phyloP scores from a whole-genome alignment of 64 coral and sea anemone species.

The Hydrozoanthus tunicans region DNA sequence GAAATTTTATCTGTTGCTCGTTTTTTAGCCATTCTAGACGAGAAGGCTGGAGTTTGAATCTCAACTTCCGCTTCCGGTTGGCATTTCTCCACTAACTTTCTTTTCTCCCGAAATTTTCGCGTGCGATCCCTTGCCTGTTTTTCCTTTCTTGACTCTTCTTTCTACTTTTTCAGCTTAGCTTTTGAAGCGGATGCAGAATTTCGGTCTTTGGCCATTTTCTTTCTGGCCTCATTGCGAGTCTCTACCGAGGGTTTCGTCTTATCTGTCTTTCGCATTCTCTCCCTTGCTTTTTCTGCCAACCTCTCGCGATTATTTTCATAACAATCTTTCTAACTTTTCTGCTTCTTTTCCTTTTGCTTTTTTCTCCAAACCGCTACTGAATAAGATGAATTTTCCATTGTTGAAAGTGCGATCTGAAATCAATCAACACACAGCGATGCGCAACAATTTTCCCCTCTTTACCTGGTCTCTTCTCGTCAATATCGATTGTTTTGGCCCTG shows the following conservation, averaged over 20 bases:
- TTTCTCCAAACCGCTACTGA: background rate
- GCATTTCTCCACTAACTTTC: background rate
- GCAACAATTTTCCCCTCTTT: constrained; percentile 17
- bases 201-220: constrained; percentile 1
- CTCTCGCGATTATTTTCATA: background rate
- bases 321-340: background rate
- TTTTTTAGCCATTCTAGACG: background rate
- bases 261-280: background rate
- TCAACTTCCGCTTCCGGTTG: background rate
- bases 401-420: background rate
- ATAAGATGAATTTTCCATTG: constrained; percentile 13
- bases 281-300: background rate
- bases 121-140: background rate
- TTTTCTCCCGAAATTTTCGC: background rate
- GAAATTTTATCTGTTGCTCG: background rate
- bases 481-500: background rate
- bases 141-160: background rate
- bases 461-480: background rate
- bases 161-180: background rate
- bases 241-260: too few species aligned
- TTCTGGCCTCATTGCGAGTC: background rate
- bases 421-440: background rate
- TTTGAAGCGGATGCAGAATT: background rate
- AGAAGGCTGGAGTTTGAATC: background rate
- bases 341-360: background rate